These are phyloP conservation scores for Lynx canadensis DNA, from an alignment of 2,113 vertebrate species.

Conservation along the genomic window DNA sequence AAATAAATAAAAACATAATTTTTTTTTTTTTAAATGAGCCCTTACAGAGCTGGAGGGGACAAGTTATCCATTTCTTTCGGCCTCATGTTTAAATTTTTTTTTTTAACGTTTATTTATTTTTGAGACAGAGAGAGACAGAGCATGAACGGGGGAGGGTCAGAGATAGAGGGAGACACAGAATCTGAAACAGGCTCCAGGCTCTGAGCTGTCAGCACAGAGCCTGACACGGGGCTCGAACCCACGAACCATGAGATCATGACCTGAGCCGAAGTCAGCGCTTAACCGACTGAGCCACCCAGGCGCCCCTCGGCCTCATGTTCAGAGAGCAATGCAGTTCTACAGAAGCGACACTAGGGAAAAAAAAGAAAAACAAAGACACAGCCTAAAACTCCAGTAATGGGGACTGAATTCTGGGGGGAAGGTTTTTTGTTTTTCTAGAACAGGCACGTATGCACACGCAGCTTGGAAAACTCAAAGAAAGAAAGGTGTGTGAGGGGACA, in stretches of 20 bases:
- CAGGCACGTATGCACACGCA: neutral
- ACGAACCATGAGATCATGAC: too few species aligned
- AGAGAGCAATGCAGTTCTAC: neutral
- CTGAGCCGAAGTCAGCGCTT: too few species aligned
- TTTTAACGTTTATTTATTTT: too few species aligned
- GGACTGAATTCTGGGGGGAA: neutral
- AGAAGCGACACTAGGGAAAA: neutral
- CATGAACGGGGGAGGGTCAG: too few species aligned
- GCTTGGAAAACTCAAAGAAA: neutral
- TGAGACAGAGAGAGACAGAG: too few species aligned
- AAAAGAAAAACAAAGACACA: neutral
- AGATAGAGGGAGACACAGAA: too few species aligned
- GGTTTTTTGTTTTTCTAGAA: neutral
- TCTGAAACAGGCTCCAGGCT: too few species aligned
- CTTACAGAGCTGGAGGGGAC: neutral
- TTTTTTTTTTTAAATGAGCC: neutral
- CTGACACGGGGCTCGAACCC: too few species aligned
- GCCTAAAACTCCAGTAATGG: neutral
- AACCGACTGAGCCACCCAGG: too few species aligned
- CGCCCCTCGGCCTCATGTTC: neutral
- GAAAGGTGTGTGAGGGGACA: neutral
- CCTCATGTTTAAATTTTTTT: neutral
- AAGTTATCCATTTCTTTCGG: neutral
- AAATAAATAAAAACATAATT: too few species aligned
- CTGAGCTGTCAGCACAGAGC: too few species aligned